Evolutionary conservation across 2,113 vertebrate genomes (phyloP).

Genomic region (Struthio camelus): DNA sequence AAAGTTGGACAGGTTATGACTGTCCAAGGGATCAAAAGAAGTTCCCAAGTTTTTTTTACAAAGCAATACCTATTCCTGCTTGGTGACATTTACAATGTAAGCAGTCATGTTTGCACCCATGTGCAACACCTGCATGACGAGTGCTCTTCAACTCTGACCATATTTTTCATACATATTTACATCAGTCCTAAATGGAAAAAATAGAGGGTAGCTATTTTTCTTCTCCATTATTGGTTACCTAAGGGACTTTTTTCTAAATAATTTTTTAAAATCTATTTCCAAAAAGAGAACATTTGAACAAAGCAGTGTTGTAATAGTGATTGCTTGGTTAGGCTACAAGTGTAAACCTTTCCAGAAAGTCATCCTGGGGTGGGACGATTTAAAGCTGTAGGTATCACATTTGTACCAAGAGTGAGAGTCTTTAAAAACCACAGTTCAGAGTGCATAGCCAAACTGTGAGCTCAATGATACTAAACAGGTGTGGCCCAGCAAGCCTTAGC

Average conservation of each 20-base stretch:
- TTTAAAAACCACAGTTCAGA: neutral
- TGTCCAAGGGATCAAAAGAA: neutral
- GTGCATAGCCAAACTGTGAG: neutral
- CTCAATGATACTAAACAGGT: neutral
- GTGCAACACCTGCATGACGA: neutral
- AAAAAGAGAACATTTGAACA: neutral
- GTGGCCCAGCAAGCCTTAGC: neutral
- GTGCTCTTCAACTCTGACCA: neutral
- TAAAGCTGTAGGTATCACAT: neutral
- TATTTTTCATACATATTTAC: neutral
- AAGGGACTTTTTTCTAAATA: neutral
- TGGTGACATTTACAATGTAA: neutral
- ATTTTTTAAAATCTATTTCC: neutral
- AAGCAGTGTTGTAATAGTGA: neutral
- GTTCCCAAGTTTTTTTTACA: neutral
- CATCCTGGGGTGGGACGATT: neutral
- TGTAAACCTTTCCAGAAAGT: slow-evolving; percentile 3
- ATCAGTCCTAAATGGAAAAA: neutral
- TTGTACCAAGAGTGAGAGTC: neutral
- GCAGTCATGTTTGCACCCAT: neutral
- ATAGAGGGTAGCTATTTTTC: neutral
- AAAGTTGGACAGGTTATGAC: neutral
- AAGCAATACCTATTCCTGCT: neutral
- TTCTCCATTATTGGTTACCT: neutral
- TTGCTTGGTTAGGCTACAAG: neutral